Evolutionary conservation across 2,113 vertebrate genomes (phyloP).

Genomic region (Leucopternis melanops): DNA sequence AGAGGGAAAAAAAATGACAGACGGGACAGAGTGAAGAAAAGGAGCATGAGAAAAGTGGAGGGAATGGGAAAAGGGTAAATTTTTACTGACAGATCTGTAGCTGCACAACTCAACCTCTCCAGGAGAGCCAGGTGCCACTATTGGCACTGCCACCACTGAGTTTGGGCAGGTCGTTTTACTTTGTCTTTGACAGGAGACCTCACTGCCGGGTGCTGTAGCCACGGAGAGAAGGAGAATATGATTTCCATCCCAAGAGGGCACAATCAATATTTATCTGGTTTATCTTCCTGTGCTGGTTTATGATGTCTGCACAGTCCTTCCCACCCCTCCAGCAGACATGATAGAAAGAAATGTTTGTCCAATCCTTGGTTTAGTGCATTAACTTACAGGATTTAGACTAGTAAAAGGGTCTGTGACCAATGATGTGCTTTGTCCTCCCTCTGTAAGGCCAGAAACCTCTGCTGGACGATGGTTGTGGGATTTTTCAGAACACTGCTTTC

Average conservation of each 20-base stretch:
- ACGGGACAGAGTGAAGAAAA: background rate
- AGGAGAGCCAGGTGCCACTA: background rate
- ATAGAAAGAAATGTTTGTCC: background rate
- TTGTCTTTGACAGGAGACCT: background rate
- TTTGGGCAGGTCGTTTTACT: background rate
- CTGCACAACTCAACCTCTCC: too few species aligned
- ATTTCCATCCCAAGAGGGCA: background rate
- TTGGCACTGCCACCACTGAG: background rate
- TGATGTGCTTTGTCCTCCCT: accelerated
- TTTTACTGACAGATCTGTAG: background rate
- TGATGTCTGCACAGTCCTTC: background rate
- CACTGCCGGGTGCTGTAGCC: accelerated
- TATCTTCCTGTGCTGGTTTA: background rate
- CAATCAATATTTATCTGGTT: background rate
- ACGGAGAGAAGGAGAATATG: background rate
- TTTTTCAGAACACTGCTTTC: background rate
- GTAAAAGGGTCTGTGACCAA: background rate
- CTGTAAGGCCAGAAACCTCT: background rate
- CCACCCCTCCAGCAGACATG: background rate
- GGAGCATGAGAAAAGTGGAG: background rate
- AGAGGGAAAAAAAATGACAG: background rate
- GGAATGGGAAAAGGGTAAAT: background rate
- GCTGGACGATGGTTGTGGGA: accelerated
- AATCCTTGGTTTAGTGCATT: accelerated
- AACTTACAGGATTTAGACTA: background rate